Percentiles rank a stretch among this genome's conserved stretches.
Conservation (phyloP, 2,797 vertebrate species). For the Ficedula albicollis region DNA sequence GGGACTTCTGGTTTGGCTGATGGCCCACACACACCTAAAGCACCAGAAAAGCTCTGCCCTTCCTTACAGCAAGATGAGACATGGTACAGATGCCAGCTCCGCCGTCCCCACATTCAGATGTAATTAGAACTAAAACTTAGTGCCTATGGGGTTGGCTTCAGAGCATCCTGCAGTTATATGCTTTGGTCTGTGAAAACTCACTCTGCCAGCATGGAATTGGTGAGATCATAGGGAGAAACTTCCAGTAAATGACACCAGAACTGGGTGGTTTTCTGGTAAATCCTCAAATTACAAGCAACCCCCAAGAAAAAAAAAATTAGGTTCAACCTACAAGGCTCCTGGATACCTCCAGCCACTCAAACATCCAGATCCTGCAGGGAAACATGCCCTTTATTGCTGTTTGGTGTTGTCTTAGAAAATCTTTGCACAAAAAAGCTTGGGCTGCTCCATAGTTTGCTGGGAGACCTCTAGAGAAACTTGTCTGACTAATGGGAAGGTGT, state of each 20-base stretch:
- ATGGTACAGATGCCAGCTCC: neutral
- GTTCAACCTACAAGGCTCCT: neutral
- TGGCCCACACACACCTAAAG: neutral
- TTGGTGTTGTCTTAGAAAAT: neutral
- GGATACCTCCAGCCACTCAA: neutral
- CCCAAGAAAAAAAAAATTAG: neutral
- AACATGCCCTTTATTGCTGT: neutral
- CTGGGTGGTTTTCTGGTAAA: neutral
- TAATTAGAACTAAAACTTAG: neutral
- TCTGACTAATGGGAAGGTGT: neutral
- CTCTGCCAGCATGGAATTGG: neutral
- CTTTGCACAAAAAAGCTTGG: neutral
- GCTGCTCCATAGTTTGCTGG: neutral
- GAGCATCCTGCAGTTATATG: neutral
- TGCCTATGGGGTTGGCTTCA: neutral
- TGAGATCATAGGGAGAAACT: neutral
- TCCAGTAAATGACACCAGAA: neutral
- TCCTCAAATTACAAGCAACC: neutral
- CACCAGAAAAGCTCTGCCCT: neutral
- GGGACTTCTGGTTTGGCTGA: neutral
- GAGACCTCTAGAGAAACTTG: neutral
- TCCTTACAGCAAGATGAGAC: neutral
- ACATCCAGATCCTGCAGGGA: neutral
- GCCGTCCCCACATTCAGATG: neutral
- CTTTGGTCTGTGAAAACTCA: neutral